These are phyloP conservation scores for Labeo catla DNA, from an alignment of 2,113 vertebrate species.

Conservation along the genomic window DNA sequence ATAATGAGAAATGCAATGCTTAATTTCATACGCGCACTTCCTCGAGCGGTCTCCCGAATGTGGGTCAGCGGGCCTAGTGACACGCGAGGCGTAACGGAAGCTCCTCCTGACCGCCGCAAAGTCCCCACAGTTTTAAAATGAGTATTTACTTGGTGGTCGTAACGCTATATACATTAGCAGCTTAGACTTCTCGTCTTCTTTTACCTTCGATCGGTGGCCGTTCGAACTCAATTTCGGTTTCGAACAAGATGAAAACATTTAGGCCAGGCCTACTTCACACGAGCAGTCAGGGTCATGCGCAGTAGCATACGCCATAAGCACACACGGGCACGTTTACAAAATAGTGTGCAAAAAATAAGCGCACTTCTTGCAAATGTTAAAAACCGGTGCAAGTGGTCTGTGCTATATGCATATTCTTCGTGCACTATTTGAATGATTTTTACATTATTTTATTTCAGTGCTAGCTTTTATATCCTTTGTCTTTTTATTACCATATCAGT, in stretches of 20 bases:
- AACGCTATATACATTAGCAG: slow-evolving; percentile 1
- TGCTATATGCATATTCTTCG: neutral
- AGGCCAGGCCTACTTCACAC: slow-evolving; percentile 2
- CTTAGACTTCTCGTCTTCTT: neutral
- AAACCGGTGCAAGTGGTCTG: neutral
- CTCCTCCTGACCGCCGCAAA: slow-evolving; percentile 66
- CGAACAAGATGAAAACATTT: slow-evolving; percentile 19
- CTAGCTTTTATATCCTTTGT: neutral
- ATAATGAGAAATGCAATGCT: neutral
- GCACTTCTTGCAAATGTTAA: neutral
- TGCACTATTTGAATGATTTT: neutral
- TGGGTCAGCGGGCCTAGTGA: slow-evolving; percentile 79
- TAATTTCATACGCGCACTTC: slow-evolving; percentile 25
- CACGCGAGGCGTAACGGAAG: slow-evolving; percentile 73
- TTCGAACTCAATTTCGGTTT: neutral
- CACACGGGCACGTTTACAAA: neutral
- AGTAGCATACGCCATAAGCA: slow-evolving; percentile 3
- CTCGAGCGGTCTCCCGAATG: slow-evolving; percentile 69
- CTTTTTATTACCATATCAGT: neutral
- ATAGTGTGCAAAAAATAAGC: neutral
- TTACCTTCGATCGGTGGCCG: too few species aligned
- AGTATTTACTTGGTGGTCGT: slow-evolving; percentile 62
- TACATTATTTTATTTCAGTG: neutral
- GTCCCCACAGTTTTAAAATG: slow-evolving; percentile 56
- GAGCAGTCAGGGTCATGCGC: slow-evolving; percentile 16